phyloP scores from a whole-genome alignment of 2,113 vertebrate species.

The Triplophysa tibetana region DNA sequence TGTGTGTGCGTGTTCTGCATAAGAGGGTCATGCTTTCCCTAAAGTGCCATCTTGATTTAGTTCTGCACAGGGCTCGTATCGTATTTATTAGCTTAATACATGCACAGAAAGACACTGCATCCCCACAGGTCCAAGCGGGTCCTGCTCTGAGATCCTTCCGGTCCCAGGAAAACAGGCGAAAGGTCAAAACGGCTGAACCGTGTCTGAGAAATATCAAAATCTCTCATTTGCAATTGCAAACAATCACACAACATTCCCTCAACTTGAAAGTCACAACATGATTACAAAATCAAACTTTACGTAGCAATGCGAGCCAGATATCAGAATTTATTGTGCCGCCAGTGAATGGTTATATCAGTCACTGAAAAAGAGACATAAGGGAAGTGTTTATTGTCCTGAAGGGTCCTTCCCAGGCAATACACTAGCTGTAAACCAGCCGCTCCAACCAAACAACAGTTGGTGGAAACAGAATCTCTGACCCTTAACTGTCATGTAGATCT shows the following conservation, averaged over 20 bases:
- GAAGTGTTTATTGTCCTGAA: conserved; percentile 2
- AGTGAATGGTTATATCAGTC: neutral
- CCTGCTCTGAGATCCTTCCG: conserved; percentile 60
- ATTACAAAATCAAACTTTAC: conserved; percentile 22
- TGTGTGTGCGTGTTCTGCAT: neutral
- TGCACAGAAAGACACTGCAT: conserved; percentile 42
- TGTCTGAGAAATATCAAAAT: conserved; percentile 75
- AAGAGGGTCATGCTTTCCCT: conserved; percentile 14
- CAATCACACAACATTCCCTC: conserved; percentile 54
- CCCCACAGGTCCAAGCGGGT: conserved; percentile 52
- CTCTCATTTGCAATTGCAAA: conserved; percentile 66
- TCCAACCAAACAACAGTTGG: conserved; percentile 10
- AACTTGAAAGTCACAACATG: conserved; percentile 10
- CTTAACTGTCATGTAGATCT: conserved; percentile 10
- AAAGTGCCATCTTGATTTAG: conserved; percentile 11
- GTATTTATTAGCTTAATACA: conserved; percentile 39
- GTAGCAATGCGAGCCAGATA: neutral
- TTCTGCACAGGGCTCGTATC: neutral
- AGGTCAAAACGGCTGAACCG: conserved; percentile 63
- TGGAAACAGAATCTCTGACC: conserved; percentile 15
- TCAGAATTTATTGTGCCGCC: conserved; percentile 1
- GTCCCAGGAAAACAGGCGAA: conserved; percentile 65
- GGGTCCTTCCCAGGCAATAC: neutral
- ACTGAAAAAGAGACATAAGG: neutral
- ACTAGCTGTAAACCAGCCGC: neutral